Evolutionary conservation across 2,113 vertebrate species (phyloP).

Genomic region (Colaptes auratus): DNA sequence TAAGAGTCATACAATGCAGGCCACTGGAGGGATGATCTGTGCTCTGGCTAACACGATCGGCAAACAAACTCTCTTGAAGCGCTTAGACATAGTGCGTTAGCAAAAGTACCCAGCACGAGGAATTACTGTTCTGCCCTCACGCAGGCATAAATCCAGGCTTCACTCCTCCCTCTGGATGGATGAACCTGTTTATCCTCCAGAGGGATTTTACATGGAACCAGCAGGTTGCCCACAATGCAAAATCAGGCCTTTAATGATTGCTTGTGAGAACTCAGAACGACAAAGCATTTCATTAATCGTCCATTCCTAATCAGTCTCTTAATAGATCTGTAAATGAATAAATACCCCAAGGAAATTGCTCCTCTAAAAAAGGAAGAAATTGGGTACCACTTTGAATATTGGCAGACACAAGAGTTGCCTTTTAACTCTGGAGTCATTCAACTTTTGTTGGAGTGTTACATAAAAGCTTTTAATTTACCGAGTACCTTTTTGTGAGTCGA

Average conservation of each 20-base stretch:
- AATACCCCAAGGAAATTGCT: constrained; percentile 54
- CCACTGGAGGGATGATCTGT: background rate
- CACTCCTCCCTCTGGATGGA: background rate
- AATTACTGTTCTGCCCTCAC: background rate
- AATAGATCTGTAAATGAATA: constrained; percentile 58
- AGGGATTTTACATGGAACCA: background rate
- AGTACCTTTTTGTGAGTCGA: constrained; percentile 67
- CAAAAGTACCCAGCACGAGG: background rate
- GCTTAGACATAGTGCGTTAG: background rate
- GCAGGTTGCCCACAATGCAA: constrained; percentile 13
- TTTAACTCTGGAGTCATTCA: constrained; percentile 63
- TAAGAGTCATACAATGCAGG: background rate
- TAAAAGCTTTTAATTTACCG: constrained; percentile 73
- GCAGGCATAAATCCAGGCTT: background rate
- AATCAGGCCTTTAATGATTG: constrained; percentile 37
- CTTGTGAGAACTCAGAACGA: background rate
- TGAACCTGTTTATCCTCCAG: constrained; percentile 39
- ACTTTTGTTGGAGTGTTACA: constrained; percentile 68
- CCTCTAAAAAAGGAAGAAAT: constrained; percentile 44
- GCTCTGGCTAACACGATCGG: background rate
- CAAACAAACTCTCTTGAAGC: constrained; percentile 30
- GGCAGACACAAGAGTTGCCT: constrained; percentile 61
- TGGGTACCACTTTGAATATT: constrained; percentile 45
- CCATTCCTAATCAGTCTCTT: constrained; percentile 39
- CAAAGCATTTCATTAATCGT: constrained; percentile 35